phyloP scores from a whole-genome alignment of 2,797 vertebrate species.

The Octomys mimax region DNA sequence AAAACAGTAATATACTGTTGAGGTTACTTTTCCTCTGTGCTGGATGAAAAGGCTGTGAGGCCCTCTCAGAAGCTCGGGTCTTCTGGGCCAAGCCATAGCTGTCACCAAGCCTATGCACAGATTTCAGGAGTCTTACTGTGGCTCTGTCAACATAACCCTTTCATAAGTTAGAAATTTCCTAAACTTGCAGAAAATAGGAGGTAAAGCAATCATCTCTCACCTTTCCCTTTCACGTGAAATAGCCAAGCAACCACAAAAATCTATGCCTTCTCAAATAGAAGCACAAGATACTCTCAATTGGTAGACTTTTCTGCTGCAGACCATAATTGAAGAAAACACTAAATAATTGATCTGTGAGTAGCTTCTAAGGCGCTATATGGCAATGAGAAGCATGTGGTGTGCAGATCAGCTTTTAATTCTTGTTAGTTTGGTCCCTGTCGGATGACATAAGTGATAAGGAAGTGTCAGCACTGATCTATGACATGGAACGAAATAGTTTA shows the following conservation, averaged over 20 bases:
- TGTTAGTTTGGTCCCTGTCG: conserved; percentile 68
- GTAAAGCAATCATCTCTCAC: conserved; percentile 43
- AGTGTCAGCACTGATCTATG: conserved; percentile 59
- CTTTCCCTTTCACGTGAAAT: conserved; percentile 63
- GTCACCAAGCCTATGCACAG: background rate
- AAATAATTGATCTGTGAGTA: conserved; percentile 72
- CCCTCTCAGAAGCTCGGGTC: background rate
- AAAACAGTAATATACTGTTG: background rate
- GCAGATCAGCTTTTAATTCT: conserved; percentile 75
- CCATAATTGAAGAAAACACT: conserved; percentile 65
- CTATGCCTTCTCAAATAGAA: background rate
- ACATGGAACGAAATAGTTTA: conserved; percentile 59
- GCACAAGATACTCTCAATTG: background rate
- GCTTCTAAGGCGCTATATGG: conserved; percentile 33
- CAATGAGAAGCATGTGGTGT: conserved; percentile 55
- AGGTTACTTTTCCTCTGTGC: background rate
- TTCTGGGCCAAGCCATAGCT: background rate
- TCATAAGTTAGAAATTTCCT: conserved; percentile 1
- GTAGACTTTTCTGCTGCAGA: conserved; percentile 55
- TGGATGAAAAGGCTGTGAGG: background rate
- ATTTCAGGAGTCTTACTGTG: conserved; percentile 41
- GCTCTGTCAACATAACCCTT: conserved; percentile 59
- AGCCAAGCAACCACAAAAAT: conserved; percentile 20
- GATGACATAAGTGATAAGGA: conserved; percentile 61
- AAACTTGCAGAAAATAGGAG: conserved; percentile 47